phyloP scores from a whole-genome alignment of 2,797 vertebrate genomes.

The Aldrovandia affinis region DNA sequence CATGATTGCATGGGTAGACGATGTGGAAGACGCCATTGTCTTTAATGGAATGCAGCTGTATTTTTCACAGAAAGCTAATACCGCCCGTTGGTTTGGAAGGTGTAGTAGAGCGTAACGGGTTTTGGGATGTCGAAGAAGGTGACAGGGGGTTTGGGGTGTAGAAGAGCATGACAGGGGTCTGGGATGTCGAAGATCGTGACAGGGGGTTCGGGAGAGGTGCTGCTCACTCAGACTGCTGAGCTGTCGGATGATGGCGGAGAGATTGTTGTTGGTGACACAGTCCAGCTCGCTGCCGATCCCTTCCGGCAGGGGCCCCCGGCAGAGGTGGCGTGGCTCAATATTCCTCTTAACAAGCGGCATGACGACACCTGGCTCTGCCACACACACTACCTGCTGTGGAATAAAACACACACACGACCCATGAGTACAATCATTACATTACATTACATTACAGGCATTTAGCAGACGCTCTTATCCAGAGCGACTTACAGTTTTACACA shows the following conservation, averaged over 20 bases:
- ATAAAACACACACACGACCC: background rate
- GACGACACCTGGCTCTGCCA: constrained; percentile 50
- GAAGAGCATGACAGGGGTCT: too few species aligned
- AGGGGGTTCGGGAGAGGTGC: constrained; percentile 2
- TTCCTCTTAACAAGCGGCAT: constrained; percentile 98
- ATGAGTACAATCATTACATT: background rate
- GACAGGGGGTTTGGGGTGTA: too few species aligned
- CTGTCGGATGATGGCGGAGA: constrained; percentile 95
- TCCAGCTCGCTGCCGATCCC: constrained; percentile 95
- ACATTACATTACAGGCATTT: too few species aligned
- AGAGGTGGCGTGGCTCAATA: constrained; percentile 94
- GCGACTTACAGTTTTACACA: background rate
- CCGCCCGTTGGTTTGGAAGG: too few species aligned
- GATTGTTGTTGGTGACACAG: constrained; percentile 96
- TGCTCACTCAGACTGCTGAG: constrained; percentile 97
- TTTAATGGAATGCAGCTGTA: too few species aligned
- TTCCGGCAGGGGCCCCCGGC: constrained; percentile 89
- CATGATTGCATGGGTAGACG: too few species aligned
- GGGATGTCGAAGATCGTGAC: background rate
- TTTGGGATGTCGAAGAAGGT: too few species aligned
- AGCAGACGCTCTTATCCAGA: too few species aligned
- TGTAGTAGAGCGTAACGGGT: too few species aligned
- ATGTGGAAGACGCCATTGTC: too few species aligned
- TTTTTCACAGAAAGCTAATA: too few species aligned
- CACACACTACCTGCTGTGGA: constrained; percentile 24